Conservation (phyloP, 2,888 invertebrate genomes). For the Pachliopta kotzebuea region DNA sequence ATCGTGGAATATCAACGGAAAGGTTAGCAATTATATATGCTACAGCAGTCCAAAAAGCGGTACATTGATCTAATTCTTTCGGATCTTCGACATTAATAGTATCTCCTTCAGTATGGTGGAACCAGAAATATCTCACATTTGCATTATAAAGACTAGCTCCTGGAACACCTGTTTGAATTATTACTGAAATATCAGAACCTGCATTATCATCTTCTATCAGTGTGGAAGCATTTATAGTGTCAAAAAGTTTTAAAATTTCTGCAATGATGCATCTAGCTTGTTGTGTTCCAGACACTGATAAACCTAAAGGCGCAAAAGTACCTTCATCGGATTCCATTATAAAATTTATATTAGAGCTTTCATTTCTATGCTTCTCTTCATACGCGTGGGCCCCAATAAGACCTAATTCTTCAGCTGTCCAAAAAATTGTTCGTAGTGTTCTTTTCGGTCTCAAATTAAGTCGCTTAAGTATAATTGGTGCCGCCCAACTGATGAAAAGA, state of each 20-base stretch:
- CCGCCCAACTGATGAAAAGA: slow-evolving; percentile 88
- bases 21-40: slow-evolving; percentile 90
- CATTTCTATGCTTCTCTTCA: slow-evolving; percentile 78
- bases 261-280: slow-evolving; percentile 84
- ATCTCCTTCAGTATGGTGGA: slow-evolving; percentile 90
- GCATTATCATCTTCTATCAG: slow-evolving; percentile 76
- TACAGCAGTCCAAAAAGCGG: slow-evolving; percentile 89
- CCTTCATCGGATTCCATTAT: slow-evolving; percentile 93
- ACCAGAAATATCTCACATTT: slow-evolving; percentile 86
- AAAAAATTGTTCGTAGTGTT: slow-evolving; percentile 87
- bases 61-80: slow-evolving; percentile 84
- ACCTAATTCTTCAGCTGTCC: slow-evolving; percentile 91
- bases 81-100: slow-evolving; percentile 88
- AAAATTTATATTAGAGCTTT: slow-evolving; percentile 83
- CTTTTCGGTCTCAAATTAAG: slow-evolving; percentile 84
- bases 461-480: slow-evolving; percentile 83
- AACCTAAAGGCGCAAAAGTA: slow-evolving; percentile 87
- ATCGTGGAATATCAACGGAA: slow-evolving; percentile 83
- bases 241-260: slow-evolving; percentile 84
- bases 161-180: slow-evolving; percentile 84
- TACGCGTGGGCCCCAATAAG: slow-evolving; percentile 84
- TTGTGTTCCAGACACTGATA: slow-evolving; percentile 83
- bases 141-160: slow-evolving; percentile 85
- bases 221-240: slow-evolving; percentile 84
- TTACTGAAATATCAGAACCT: slow-evolving; percentile 86